Conservation (phyloP, 2,888 invertebrate species). For the Anticlea derivata region DNA sequence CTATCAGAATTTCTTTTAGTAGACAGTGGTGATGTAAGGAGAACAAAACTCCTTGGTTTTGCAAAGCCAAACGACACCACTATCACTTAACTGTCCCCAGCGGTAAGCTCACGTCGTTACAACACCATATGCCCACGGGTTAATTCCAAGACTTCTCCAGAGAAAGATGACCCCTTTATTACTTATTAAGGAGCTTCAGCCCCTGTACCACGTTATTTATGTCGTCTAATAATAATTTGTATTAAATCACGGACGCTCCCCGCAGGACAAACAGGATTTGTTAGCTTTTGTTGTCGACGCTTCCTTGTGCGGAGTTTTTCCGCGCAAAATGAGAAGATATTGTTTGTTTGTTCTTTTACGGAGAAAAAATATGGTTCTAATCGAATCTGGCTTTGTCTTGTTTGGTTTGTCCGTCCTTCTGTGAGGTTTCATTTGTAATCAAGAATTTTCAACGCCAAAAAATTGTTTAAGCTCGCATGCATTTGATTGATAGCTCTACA, state of each 20-base stretch:
- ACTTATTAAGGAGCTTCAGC: conserved; percentile 80
- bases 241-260: conserved; percentile 80
- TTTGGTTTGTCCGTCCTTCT: conserved; percentile 14
- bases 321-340: conserved; percentile 61
- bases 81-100: conserved; percentile 40
- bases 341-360: conserved; percentile 58
- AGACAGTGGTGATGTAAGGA: too few species aligned
- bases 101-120: conserved; percentile 42
- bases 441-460: too few species aligned
- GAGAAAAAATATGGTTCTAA: conserved; percentile 49
- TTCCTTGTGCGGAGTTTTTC: conserved; percentile 50
- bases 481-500: too few species aligned
- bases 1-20: too few species aligned
- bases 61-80: conserved; percentile 35
- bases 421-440: conserved; percentile 32
- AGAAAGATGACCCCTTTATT: conserved; percentile 83
- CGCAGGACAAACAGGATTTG: conserved; percentile 80
- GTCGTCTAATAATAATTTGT: conserved; percentile 84
- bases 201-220: conserved; percentile 79
- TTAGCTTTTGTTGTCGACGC: conserved; percentile 76
- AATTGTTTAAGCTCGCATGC: too few species aligned
- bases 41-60: too few species aligned
- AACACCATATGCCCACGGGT: conserved; percentile 68
- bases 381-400: conserved; percentile 29
- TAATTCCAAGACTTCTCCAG: conserved; percentile 64